A percentile compares a stretch with the other conserved stretches of the same genome.
Evolutionary conservation across 1,140 invertebrate genomes (phyloP).

Genomic region (Lepidurus couesii): DNA sequence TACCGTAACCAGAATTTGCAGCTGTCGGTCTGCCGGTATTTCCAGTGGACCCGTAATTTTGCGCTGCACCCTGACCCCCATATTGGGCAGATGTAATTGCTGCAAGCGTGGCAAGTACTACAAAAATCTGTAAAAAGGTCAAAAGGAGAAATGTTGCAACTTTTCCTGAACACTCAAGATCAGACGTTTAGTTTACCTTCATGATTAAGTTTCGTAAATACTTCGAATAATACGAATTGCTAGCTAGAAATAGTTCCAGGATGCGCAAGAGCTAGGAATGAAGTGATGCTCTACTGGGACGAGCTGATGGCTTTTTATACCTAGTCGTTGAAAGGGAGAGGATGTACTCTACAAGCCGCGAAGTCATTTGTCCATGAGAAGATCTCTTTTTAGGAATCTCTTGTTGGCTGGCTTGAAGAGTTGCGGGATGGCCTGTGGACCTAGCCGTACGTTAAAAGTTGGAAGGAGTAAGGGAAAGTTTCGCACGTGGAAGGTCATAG

Average conservation of each 20-base stretch:
- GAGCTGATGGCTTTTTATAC: not conserved
- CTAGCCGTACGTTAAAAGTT: too few species aligned
- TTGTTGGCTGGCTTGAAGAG: not conserved
- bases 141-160: too few species aligned
- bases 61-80: not conserved
- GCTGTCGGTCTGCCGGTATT: not conserved
- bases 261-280: not conserved
- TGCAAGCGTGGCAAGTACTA: not conserved
- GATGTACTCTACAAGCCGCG: not conserved
- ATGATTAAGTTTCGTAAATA: not conserved
- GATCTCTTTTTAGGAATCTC: not conserved
- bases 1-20: not conserved
- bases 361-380: not conserved
- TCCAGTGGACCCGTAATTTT: not conserved
- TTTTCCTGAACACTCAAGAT: too few species aligned
- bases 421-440: not conserved
- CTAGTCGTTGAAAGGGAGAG: not conserved
- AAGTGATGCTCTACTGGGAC: conserved; percentile 3
- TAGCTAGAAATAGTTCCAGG: not conserved
- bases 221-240: not conserved
- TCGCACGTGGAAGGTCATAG: not conserved
- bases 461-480: not conserved
- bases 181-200: not conserved
- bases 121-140: not conserved
- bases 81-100: not conserved